These are phyloP conservation scores for Listrodromus nycthemerus DNA, from an alignment of 2,888 invertebrate genomes.

Conservation along the genomic window DNA sequence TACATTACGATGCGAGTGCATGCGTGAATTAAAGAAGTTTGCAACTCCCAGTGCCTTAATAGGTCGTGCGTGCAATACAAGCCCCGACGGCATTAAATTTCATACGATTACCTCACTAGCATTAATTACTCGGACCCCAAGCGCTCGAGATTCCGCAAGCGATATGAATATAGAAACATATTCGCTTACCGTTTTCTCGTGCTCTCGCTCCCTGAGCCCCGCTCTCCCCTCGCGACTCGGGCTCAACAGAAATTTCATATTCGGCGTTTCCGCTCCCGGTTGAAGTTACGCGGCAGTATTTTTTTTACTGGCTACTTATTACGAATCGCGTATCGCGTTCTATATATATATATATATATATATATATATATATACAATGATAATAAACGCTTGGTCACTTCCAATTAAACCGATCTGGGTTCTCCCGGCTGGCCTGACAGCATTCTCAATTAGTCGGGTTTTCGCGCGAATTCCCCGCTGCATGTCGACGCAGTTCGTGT, in stretches of 20 bases:
- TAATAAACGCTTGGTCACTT: conserved; percentile 21
- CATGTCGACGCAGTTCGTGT: conserved; percentile 3
- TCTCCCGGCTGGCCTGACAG: background rate
- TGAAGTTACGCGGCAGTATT: background rate
- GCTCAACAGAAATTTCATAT: conserved; percentile 8
- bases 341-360: conserved; percentile 20
- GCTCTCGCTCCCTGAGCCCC: background rate
- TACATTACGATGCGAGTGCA: conserved; percentile 37
- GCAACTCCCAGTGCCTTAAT: conserved; percentile 47
- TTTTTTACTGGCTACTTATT: conserved; percentile 18
- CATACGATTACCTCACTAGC: conserved; percentile 48
- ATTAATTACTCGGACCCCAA: conserved; percentile 41
- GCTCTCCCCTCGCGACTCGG: conserved; percentile 4
- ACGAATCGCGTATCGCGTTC: conserved; percentile 19
- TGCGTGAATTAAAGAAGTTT: conserved; percentile 46
- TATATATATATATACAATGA: background rate
- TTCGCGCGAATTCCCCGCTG: conserved; percentile 8
- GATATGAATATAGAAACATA: conserved; percentile 33
- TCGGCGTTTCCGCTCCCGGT: background rate
- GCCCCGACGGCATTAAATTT: conserved; percentile 46
- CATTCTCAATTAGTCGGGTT: conserved; percentile 41
- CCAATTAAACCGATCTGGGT: conserved; percentile 36
- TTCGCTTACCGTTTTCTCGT: conserved; percentile 14
- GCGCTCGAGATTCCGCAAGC: conserved; percentile 44
- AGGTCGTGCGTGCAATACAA: conserved; percentile 55